phyloP scores from a whole-genome alignment of 2,113 vertebrate genomes.

The Hypomesus transpacificus region DNA sequence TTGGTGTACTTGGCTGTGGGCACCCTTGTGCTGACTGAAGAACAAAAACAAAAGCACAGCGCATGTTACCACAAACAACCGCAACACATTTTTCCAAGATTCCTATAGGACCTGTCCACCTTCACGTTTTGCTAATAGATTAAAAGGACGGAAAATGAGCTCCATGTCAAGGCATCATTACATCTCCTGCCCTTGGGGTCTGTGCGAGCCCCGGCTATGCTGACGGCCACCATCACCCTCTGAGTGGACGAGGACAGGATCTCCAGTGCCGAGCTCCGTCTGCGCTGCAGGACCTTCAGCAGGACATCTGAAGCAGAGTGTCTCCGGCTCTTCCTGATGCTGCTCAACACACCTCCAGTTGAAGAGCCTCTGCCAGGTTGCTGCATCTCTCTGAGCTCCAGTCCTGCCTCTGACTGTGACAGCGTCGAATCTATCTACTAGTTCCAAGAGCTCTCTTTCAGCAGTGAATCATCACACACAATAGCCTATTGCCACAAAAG shows the following conservation, averaged over 20 bases:
- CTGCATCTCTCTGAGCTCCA: conserved; percentile 58
- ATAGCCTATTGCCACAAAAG: conserved; percentile 43
- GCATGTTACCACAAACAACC: no score
- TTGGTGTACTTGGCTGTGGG: conserved; percentile 94
- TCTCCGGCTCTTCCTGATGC: conserved; percentile 67
- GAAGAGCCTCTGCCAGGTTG: conserved; percentile 45
- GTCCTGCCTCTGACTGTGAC: not conserved
- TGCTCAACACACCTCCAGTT: conserved; percentile 63
- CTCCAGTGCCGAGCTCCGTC: conserved; percentile 71
- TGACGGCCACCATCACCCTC: conserved; percentile 78
- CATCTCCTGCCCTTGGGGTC: conserved; percentile 66
- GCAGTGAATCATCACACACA: conserved; percentile 51
- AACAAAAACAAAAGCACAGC: not conserved
- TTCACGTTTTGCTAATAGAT: no score
- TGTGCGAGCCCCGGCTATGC: conserved; percentile 62
- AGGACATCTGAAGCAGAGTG: conserved; percentile 77
- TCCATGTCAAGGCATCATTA: conserved; percentile 53
- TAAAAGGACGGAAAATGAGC: not conserved
- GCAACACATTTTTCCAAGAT: no score
- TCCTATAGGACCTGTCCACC: no score
- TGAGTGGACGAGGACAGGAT: conserved; percentile 78
- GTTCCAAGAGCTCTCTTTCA: conserved; percentile 11
- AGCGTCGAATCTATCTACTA: not conserved
- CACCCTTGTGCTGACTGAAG: conserved; percentile 72
- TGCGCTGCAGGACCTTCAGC: conserved; percentile 67